Evolutionary conservation across 2,797 vertebrate genomes (phyloP).

Genomic region (Picus viridis): DNA sequence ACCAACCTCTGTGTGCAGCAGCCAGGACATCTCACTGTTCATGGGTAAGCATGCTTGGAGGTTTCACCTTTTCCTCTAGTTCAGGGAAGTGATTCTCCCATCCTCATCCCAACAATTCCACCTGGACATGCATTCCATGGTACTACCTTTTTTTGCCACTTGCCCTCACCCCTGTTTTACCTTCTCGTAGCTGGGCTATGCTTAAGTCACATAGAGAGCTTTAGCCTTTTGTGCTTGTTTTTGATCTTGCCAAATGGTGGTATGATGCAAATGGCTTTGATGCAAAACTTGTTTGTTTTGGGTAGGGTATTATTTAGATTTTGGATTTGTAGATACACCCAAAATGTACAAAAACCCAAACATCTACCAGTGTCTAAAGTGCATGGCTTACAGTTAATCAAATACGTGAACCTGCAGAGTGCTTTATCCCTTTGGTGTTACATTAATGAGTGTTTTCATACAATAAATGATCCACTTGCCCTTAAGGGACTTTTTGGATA

Average conservation of each 20-base stretch:
- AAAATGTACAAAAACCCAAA: background rate
- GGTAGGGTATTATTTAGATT: background rate
- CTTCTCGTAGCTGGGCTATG: background rate
- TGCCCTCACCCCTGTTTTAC: background rate
- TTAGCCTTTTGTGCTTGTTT: background rate
- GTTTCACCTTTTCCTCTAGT: background rate
- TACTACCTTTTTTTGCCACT: background rate
- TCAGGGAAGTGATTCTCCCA: background rate
- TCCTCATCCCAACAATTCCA: background rate
- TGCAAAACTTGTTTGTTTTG: background rate
- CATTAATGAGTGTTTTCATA: background rate
- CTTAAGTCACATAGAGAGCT: background rate
- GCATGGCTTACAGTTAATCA: background rate
- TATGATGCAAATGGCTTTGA: background rate
- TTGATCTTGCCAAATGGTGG: background rate
- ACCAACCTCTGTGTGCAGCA: background rate
- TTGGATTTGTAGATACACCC: background rate
- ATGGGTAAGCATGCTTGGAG: background rate
- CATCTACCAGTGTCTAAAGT: background rate
- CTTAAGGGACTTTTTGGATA: background rate
- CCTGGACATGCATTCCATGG: background rate
- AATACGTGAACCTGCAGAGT: background rate
- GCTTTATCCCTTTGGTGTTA: background rate
- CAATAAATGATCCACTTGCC: background rate
- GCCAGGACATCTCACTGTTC: background rate